phyloP scores from a whole-genome alignment of 2,797 vertebrate genomes.

The Nothura maculosa region DNA sequence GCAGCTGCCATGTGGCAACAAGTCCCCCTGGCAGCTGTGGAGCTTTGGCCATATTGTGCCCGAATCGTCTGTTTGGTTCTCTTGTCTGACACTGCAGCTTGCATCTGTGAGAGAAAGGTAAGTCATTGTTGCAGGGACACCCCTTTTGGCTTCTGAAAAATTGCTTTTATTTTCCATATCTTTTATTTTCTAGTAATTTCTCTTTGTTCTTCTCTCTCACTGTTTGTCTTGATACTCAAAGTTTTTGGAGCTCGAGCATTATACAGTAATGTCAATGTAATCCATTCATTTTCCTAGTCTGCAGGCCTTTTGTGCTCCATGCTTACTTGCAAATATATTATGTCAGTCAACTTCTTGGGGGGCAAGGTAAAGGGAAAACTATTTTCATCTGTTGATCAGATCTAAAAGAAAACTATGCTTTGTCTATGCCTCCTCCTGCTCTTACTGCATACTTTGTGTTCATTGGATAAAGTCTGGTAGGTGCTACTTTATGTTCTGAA shows the following conservation, averaged over 20 bases:
- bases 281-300: neutral
- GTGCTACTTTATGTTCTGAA: neutral
- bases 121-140: neutral
- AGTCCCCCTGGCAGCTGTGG: slow-evolving; percentile 50
- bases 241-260: neutral
- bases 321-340: neutral
- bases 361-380: neutral
- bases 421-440: neutral
- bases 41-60: neutral
- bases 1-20: slow-evolving; percentile 33
- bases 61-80: neutral
- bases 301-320: neutral
- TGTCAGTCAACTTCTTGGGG: neutral
- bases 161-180: neutral
- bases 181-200: neutral
- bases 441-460: neutral
- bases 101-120: neutral
- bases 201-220: neutral
- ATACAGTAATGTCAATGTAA: neutral
- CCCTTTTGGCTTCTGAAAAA: neutral
- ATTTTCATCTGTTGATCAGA: accelerated
- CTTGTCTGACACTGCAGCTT: neutral
- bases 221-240: neutral
- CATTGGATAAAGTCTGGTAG: neutral
- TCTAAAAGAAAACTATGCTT: neutral